Base-by-base conservation (phyloP, 1,140 invertebrate genomes). In the Orius insidiosus region DNA sequence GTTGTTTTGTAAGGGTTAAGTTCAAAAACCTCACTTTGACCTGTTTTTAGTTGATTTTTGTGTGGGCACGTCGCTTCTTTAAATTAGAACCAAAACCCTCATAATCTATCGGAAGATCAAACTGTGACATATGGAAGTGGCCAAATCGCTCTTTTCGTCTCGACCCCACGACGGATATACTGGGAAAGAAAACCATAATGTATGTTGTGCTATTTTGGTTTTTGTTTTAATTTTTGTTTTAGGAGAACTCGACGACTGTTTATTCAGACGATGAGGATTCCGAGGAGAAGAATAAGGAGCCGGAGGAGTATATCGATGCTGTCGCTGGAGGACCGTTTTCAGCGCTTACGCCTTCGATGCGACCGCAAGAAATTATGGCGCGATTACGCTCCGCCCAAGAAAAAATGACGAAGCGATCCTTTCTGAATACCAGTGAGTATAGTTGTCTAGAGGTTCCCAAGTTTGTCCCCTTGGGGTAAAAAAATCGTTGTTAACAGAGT, bases 321-420 rank as follows among this genome's bases (percentile, higher is more conserved):
- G 30, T 48, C 46, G 80, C 80, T 16, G 81, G 80, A 3, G 81
- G 81, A 15, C 76, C 82, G 6, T 86, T 86, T 62, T 94, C 86
- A 19, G 89, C 88, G 4, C 68, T 97, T 0, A 95, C 85, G 15
- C 76, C 89, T 10, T 94, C 88, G 38, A 95, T 97, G 89, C 92
- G 90, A 78, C 92, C 93, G 13, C 88, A 94, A 62, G 86, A 95
- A 62, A 81, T 95, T 32, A 69, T 94, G 54, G 75, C 75, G 1
- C 85, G 85, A 65, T 62, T 86, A 24, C 24, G 24, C 24, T 24
- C 24, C 19, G 24, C 24, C 24, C 24, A 24, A 24, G 24, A 24
- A 24, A 24, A 24, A 24, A 24, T 24, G 24, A 24, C 24, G 24
- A 24, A 24, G 7, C 24, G 3, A 7, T 24, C 24, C 24, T 24